Evolutionary conservation across 1,140 invertebrate genomes (phyloP), one percentile per base, ranked within the genome.

Genomic region (Drosophila lacteicornis): DNA sequence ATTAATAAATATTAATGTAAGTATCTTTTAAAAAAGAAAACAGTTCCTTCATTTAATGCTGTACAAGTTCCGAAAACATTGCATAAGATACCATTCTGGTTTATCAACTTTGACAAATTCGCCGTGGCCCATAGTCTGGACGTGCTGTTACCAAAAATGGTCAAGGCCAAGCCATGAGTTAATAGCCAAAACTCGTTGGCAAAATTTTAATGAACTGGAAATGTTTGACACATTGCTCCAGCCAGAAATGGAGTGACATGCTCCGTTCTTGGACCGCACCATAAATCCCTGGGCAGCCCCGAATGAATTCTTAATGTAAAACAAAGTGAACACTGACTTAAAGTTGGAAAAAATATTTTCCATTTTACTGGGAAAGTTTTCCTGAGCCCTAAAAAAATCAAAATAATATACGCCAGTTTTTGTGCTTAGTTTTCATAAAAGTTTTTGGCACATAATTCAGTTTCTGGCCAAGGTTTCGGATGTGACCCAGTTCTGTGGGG

Each of bases 81-180:
- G 36, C 36, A 25, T 12, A 15, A 42, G 19, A 15, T 25, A 43
- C 17, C 27, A 33, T n/a, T 43, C 42, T 65, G 6, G 61, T 42
- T 33, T 27, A 45, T 9, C 27, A 25, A 65, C 11, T 65, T 57
- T 25, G 3, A 43, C 57, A 65, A n/a, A 55, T 58, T 58, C 6
- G 25, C 30, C 40, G 25, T 17, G 3, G 11, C 19, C 57, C 40
- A 55, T 36, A 62, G 59, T 13, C 13, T 22, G 42, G 9, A 40
- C 22, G 11, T 60, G 47, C 57, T 50, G 9, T 13, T 27, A n/a
- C 63, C 63, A 49, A 42, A 50, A 61, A 78, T 78, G 74, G 75
- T 61, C 75, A 78, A 78, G 63, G 75, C 75, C 62, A 76, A 63
- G 46, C 40, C 60, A 66, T 75, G 60, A 76, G n/a, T 57, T 75